phyloP scores from a whole-genome alignment of 2,888 invertebrate species.

The Anoncus sp. region DNA sequence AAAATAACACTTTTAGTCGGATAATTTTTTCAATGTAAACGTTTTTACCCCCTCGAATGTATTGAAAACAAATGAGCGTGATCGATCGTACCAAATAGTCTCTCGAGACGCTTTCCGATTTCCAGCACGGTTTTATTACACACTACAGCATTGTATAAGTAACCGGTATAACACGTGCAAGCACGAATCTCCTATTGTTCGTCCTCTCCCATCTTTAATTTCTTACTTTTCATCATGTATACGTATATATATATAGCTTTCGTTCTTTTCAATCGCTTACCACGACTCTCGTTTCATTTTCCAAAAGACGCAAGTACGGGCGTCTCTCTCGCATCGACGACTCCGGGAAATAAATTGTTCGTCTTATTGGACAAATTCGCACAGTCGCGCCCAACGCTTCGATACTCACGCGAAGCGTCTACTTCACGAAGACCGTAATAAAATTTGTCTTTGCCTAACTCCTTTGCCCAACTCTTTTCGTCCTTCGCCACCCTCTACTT shows the following conservation, averaged over 20 bases:
- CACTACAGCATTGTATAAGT: constrained; percentile 29
- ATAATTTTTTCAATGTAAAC: constrained; percentile 39
- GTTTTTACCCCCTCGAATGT: constrained; percentile 46
- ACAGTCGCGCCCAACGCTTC: constrained; percentile 58
- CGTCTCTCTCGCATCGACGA: constrained; percentile 45
- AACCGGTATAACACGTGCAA: neutral
- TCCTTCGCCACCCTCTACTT: constrained; percentile 30
- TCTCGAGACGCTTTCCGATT: constrained; percentile 29
- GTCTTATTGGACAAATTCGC: constrained; percentile 72
- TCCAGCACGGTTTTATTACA: constrained; percentile 17
- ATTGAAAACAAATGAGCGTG: constrained; percentile 55
- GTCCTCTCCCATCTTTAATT: constrained; percentile 27
- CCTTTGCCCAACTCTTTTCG: constrained; percentile 38
- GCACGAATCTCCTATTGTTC: constrained; percentile 7
- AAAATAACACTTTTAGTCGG: constrained; percentile 37
- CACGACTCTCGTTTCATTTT: constrained; percentile 28
- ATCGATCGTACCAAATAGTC: constrained; percentile 44
- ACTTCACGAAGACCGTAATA: constrained; percentile 62
- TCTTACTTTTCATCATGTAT: constrained; percentile 15
- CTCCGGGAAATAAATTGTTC: constrained; percentile 66
- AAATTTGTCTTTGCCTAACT: constrained; percentile 63
- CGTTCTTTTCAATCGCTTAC: constrained; percentile 24
- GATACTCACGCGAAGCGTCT: constrained; percentile 53
- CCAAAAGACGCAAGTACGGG: constrained; percentile 18
- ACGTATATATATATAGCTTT: neutral